Evolutionary conservation across 2,797 vertebrate genomes (phyloP), one percentile per base, ranked within the genome.

Genomic region (Lemur catta): DNA sequence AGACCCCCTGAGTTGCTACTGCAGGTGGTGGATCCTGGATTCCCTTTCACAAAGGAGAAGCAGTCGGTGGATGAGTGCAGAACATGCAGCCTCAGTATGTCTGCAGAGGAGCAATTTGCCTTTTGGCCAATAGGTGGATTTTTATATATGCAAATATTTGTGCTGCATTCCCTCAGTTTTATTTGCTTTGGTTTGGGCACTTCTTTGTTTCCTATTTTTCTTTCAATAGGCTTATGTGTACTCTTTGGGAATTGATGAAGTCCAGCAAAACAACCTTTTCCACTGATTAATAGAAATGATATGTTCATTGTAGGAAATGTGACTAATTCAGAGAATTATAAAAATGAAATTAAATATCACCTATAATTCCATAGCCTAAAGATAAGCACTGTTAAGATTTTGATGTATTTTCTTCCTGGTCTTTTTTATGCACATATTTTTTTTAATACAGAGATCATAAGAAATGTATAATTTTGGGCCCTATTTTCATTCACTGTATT

Each of bases 321-420:
- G n/a, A 81, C 57, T 76, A 59, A 93, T 81, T 91, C 65, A 76
- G 78, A 88, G 13, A 84, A 35, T 13, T 84, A 63, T 91, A 95
- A 93, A 93, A 84, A 76, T 90, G 69, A 81, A 82, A 69, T 96
- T 50, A 93, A 84, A 55, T 69, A 35, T 80, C 57, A 61, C 46
- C 35, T 85, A 8, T 80, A 92, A 84, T 84, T 72, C n/a, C 26
- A 50, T 18, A 86, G 71, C 74, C n/a, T 7, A 90, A 33, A 72
- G 43, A 88, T 84, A 57, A 63, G 61, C 30, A 33, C 61, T 63
- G 61, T 63, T 63, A 33, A 15, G 14, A 15, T 63, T 63, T 30
- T 63, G 30, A 63, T 63, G 30, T 63, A 63, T 63, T 63, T 57
- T 57, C 55, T 57, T 33, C 30, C 61, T 33, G 6, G 28, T 33